Base-by-base conservation (phyloP, 1,140 invertebrate genomes). In the Plectrocnemia conspersa region DNA sequence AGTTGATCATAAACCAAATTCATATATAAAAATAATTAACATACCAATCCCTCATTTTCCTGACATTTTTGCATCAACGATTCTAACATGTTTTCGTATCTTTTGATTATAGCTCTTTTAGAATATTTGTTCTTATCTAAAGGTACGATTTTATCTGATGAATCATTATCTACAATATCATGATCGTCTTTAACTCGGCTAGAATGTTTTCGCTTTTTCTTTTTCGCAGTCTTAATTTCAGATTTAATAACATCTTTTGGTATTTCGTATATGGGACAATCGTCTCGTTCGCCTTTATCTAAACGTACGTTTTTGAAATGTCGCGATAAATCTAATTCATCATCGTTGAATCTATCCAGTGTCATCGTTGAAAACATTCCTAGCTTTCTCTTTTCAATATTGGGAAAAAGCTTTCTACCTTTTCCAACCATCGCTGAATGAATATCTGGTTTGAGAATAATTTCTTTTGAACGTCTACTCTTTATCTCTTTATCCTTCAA, bases 301-400 rank as follows among this genome's bases (percentile, higher is more conserved):
- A n/a, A n/a, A n/a, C n/a, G n/a, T n/a, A 60, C n/a, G 21, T 61
- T 32, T 50, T 61, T 61, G 22, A 61, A 61, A 22, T 61, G 59
- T 32, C 59, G 18, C 2, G 59, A 54, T 18, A 61, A 40, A 49
- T 61, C 59, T 13, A 61, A 25, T 16, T 45, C 54, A 40, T 61
- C 55, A 11, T 58, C 52, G 46, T 40, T 35, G 22, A 55, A 61
- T 47, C 47, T 52, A 21, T 50, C 47, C 3, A 61, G 35, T 5
- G 46, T 27, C 59, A 61, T 61, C 21, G 48, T 35, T 7, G 59
- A 55, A 52, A 61, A 61, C 29, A 61, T 48, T 10, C 59, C 55
- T 0, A 36, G 40, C 29, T 27, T 50, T 52, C 32, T 61, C 21
- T 27, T 50, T 3, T 40, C 32, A 9, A 46, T 50, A 2, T 35